phyloP scores from a whole-genome alignment of 2,888 invertebrate genomes.

The Patella caerulea region DNA sequence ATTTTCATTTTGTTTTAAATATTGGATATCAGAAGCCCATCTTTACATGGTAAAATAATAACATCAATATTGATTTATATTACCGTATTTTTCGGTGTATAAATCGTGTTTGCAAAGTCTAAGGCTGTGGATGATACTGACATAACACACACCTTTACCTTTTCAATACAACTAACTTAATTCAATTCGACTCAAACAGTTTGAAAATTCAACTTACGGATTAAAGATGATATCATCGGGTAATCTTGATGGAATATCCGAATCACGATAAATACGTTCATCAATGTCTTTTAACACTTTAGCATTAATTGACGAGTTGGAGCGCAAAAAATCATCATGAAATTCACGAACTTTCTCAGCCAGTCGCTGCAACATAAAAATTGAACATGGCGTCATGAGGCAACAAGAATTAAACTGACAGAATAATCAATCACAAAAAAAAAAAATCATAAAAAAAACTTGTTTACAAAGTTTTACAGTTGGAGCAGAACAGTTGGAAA shows the following conservation, averaged over 20 bases:
- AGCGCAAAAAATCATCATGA: slow-evolving; percentile 57
- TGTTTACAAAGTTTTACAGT: too few relatives aligned
- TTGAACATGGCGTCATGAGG: background rate
- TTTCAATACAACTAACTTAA: too few relatives aligned
- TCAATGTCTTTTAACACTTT: slow-evolving; percentile 57
- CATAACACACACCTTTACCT: too few relatives aligned
- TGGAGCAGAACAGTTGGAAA: too few relatives aligned
- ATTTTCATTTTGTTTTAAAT: too few relatives aligned
- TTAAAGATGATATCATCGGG: slow-evolving; percentile 64
- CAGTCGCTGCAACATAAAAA: slow-evolving; percentile 54
- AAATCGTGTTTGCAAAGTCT: too few relatives aligned
- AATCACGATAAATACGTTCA: slow-evolving; percentile 65
- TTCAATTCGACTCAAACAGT: too few relatives aligned
- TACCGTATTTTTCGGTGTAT: too few relatives aligned
- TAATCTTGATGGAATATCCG: slow-evolving; percentile 69
- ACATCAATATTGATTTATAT: too few relatives aligned
- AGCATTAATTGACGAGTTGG: slow-evolving; percentile 40
- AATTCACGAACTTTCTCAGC: slow-evolving; percentile 63
- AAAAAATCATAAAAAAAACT: slow-evolving; percentile 3
- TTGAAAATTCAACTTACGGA: slow-evolving; percentile 56
- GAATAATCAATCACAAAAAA: background rate
- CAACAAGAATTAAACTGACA: background rate
- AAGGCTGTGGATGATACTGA: too few relatives aligned
- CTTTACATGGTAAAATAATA: too few relatives aligned
- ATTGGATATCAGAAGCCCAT: too few relatives aligned